Base-by-base conservation (phyloP, 2,888 invertebrate species). In the Villa cingulata region DNA sequence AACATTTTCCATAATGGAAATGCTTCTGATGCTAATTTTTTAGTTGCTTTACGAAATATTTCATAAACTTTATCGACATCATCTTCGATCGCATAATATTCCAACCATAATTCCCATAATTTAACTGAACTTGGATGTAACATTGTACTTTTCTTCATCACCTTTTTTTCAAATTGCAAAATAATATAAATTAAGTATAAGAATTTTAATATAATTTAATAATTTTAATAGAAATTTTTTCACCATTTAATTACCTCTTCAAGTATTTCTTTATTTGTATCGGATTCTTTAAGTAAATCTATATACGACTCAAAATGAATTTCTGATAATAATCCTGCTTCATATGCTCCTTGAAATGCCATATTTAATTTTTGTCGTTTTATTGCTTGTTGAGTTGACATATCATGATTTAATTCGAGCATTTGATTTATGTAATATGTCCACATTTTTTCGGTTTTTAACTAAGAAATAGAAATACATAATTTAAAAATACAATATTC, bases 391-490 rank as follows among this genome's bases (percentile, higher is more conserved):
- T 74, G 64, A 1, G 65, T 61, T 2, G 62, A 62, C 15, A 62
- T 54, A 48, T 76, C 72, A 20, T 68, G 65, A 59, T 73, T 73
- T 0, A 77, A 62, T 53, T 76, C 72, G 23, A 76, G 54, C 61
- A 80, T 66, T 20, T 72, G 73, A 50, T 78, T 74, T 44, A 80
- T 63, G 53, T 76, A 79, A 3, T 71, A 55, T 0, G 70, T 67
- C 74, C 75, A 77, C 71, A 77, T 76, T 55, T 68, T 64, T 55
- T 68, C 66, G 2, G 72, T 71, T 54, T 72, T 68, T 2, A 74
- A 57, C 60, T 60, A 12, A 12, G 12, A 12, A 32, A 6, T 51
- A 48, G 34, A 40, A 19, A 37, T 15, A 39, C 18, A 14, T 36
- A 41, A 17, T n/a, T n/a, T n/a, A n/a, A 4, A 12, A 18, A 18